Evolutionary conservation across 2,113 vertebrate species (phyloP).

Genomic region (Stegastes partitus): DNA sequence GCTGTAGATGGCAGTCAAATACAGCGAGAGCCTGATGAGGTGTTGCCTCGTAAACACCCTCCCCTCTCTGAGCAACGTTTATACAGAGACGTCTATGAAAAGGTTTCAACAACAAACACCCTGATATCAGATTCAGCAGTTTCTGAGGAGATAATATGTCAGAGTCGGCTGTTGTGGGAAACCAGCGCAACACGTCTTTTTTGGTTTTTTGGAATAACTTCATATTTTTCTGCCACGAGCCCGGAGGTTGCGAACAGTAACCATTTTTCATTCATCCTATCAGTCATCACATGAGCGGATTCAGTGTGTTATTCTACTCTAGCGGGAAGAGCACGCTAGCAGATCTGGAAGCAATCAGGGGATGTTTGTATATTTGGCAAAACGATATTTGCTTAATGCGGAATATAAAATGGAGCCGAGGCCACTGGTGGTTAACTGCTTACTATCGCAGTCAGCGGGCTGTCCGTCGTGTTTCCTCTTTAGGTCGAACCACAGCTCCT

Average conservation of each 20-base stretch:
- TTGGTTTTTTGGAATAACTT: constrained; percentile 7
- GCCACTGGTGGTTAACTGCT: constrained; percentile 80
- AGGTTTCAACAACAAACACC: not conserved
- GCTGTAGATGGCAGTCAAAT: constrained; percentile 5
- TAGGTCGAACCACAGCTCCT: constrained; percentile 64
- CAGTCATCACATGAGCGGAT: constrained; percentile 28
- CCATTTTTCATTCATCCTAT: constrained; percentile 23
- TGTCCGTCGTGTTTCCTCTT: constrained; percentile 84
- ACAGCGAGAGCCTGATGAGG: constrained; percentile 10
- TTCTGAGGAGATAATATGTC: not conserved
- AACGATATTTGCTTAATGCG: constrained; percentile 48
- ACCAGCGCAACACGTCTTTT: constrained; percentile 3
- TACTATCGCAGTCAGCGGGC: constrained; percentile 79
- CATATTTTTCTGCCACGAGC: not conserved
- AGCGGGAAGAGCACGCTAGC: not conserved
- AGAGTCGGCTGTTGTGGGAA: constrained; percentile 11
- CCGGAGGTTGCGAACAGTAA: not conserved
- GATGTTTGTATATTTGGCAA: constrained; percentile 61
- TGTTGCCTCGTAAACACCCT: not conserved
- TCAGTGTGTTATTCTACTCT: constrained; percentile 30
- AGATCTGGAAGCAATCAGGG: constrained; percentile 57
- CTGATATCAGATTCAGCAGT: not conserved
- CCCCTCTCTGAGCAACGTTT: not conserved
- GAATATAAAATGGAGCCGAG: constrained; percentile 29
- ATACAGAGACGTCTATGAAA: not conserved